Percentiles rank a stretch among this genome's conserved stretches.
Evolutionary conservation across 2,797 vertebrate genomes (phyloP).

Genomic region (Borostomias antarcticus): DNA sequence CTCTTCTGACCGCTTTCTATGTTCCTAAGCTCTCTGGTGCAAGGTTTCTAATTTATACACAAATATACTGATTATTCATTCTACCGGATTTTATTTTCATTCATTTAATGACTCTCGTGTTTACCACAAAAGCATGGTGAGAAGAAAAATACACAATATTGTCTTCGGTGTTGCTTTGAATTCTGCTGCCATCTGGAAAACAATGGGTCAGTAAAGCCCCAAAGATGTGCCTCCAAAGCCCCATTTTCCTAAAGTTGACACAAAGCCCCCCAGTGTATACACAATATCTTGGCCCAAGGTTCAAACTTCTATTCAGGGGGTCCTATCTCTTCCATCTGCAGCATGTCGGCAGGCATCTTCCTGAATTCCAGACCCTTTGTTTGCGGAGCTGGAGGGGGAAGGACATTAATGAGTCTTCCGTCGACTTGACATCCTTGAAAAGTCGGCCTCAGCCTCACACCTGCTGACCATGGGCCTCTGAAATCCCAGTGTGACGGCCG

Average conservation of each 20-base stretch:
- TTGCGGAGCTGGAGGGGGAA: conserved; percentile 74
- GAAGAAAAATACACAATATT: conserved; percentile 29
- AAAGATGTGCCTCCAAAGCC: conserved; percentile 17
- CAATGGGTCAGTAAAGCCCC: conserved; percentile 26
- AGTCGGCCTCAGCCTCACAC: conserved; percentile 72
- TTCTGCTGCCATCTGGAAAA: conserved; percentile 45
- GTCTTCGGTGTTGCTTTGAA: conserved; percentile 25
- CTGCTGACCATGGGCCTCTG: conserved; percentile 67
- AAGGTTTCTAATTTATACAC: conserved; percentile 36
- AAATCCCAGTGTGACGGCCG: conserved; percentile 55
- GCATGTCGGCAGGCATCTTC: conserved; percentile 74
- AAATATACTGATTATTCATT: conserved; percentile 28
- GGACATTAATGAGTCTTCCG: conserved; percentile 73
- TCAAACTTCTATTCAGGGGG: conserved; percentile 66
- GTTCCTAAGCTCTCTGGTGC: conserved; percentile 35
- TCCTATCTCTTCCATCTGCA: conserved; percentile 72
- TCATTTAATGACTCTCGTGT: conserved; percentile 21
- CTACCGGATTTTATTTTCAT: conserved; percentile 24
- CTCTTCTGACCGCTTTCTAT: conserved; percentile 45
- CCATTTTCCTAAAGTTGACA: conserved; percentile 45
- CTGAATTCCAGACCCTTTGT: conserved; percentile 81
- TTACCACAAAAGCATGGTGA: conserved; percentile 17
- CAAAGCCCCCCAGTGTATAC: conserved; percentile 59
- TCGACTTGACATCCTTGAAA: conserved; percentile 82
- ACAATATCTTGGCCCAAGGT: conserved; percentile 66